These are phyloP conservation scores for Scrobipalpa costella DNA, from an alignment of 2,888 invertebrate genomes.

Conservation along the genomic window DNA sequence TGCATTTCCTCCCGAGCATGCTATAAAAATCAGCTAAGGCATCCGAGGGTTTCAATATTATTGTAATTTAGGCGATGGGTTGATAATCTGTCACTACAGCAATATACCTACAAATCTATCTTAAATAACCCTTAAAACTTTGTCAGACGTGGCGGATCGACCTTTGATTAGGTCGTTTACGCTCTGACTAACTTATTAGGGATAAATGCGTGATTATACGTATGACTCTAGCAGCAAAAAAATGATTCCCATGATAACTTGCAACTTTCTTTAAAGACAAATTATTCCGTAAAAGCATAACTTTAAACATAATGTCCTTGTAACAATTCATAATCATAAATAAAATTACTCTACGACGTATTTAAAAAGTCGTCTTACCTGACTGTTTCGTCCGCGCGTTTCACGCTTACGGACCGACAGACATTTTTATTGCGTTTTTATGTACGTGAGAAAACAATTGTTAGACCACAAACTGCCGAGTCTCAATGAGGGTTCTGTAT, in stretches of 20 bases:
- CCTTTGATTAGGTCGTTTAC: no score
- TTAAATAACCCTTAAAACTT: no score
- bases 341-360: slow-evolving; percentile 16
- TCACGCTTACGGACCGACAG: slow-evolving; percentile 47
- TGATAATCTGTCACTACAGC: no score
- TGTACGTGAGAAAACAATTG: slow-evolving; percentile 72
- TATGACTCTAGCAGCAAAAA: no score
- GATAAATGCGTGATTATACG: no score
- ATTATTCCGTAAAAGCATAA: not conserved
- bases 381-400: slow-evolving; percentile 30
- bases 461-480: slow-evolving; percentile 54
- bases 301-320: not conserved
- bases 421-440: slow-evolving; percentile 61
- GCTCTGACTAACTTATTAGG: no score
- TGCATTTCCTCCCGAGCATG: no score
- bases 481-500: slow-evolving; percentile 43
- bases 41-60: no score
- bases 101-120: no score
- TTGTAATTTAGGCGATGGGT: no score
- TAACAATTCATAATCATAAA: slow-evolving; percentile 24
- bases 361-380: slow-evolving; percentile 5
- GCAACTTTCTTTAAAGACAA: not conserved
- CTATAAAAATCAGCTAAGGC: no score
- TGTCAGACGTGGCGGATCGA: no score
- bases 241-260: not conserved